Base-by-base conservation (phyloP, 2,113 vertebrate genomes). In the Hyaena hyaena region DNA sequence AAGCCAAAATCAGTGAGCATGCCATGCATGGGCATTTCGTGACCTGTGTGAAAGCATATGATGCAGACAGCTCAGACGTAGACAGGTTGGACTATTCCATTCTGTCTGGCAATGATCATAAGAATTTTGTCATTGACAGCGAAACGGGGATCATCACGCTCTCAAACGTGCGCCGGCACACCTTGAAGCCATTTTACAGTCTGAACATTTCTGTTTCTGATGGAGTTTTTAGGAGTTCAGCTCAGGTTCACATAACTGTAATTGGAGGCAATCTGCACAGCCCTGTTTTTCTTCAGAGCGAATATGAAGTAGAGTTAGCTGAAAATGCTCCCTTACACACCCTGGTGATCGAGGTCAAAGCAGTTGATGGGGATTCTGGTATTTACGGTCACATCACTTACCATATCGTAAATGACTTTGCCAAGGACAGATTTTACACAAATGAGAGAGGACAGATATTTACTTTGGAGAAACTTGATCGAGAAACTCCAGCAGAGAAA, bases 121-220 rank as follows among this genome's bases (percentile, higher is more conserved):
- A 99, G 98, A 99, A 99, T 98, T 99, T 99, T 98, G 99, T 98
- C 92, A 99, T 99, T 6, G 98, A 99, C 97, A 98, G 99, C 94
- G 98, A 98, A 90, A 99, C 99, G 0, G 99, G 99, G 4, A 99
- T 99, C 50, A 98, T 99, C 92, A 97, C 98, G 1, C 98, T 99
- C 88, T 99, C 99, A 35, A 99, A 99, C 98, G 98, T 99, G 93
- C 99, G 99, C 43, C 99, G 98, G 80, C 99, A 99, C 7, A 92
- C 99, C 0, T 98, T 99, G 97, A 99, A 99, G 96, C 98, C 99
- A 0, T 90, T 98, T 88, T 99, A 99, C 96, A 98, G 98, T 88
- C 99, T 99, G 39, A 99, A 99, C 0, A 80, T 99, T 8, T 99
- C 99, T 0, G 99, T 99, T 76, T 99, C 99, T 0, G 99, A 99